Base-by-base conservation (phyloP, 2,888 invertebrate genomes). In the Drosophila monieri region DNA sequence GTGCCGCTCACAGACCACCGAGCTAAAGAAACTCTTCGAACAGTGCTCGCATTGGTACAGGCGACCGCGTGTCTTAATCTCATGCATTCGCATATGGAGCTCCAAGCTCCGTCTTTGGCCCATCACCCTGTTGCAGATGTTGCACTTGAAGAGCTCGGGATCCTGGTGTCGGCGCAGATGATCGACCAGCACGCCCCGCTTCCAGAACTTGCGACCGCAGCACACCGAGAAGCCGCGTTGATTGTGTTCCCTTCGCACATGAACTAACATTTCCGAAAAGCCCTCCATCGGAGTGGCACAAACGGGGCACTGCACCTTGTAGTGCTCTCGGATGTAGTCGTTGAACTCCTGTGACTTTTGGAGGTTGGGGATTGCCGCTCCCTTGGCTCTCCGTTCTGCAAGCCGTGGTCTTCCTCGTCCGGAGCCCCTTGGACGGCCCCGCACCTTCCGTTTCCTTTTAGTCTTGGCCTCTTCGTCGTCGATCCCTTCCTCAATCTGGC, bases 131-230 rank as follows among this genome's bases (percentile, higher is more conserved):
- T 73, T 67, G 53, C 90, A 90, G 10, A 85, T 77, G 6, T 79
- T 71, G 18, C 90, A 90, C 62, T 90, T 90, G 23, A 91, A 91
- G 10, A 89, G 80, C 3, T 90, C 87, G 0, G 91, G 91, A 57
- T 91, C 83, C 47, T 88, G 73, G 69, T 91, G 91, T 0, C 85
- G 80, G 1, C 85, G 80, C 48, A 91, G 72, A 54, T 91, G 91
- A 54, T 91, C 91, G 0, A 90, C 86, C 3, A 91, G 85, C 0
- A 86, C 65, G 0, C 89, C 86, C 0, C 90, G 85, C 52, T 89
- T 89, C 10, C 75, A 80, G 10, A 89, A 90, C 69, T 91, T 91
- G 6, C 85, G 88, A 14, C 85, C 85, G 52, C 91, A 91, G 52
- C 91, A 91, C 14, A 80, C 62, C 0, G 88, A 85, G 69, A 88